Conservation (phyloP, 2,888 invertebrate species). For the Gastrophysa polygoni region DNA sequence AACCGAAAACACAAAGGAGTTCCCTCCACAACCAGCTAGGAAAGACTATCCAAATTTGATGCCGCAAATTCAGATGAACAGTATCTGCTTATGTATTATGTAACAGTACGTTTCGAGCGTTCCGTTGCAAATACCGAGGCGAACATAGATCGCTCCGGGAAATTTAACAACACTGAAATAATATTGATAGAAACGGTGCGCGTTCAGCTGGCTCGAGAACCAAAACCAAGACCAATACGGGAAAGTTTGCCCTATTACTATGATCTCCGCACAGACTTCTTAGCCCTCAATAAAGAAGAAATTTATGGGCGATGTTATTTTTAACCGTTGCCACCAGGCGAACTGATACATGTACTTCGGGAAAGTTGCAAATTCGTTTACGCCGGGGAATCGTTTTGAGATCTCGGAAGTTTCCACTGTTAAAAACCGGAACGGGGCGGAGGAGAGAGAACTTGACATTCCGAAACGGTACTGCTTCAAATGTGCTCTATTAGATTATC, state of each 20-base stretch:
- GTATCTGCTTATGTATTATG: slow-evolving; percentile 3
- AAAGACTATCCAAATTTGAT: background rate
- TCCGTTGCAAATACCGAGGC: background rate
- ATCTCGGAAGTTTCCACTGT: slow-evolving; percentile 2
- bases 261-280: slow-evolving; percentile 18
- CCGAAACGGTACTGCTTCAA: background rate
- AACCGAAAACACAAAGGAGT: background rate
- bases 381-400: slow-evolving; percentile 3
- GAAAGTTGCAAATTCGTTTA: slow-evolving; percentile 27
- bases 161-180: slow-evolving; percentile 29
- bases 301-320: slow-evolving; percentile 22
- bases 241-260: slow-evolving; percentile 22
- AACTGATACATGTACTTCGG: slow-evolving; percentile 18
- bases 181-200: slow-evolving; percentile 26
- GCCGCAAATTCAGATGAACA: background rate
- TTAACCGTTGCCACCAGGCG: slow-evolving; percentile 14
- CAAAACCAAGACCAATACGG: slow-evolving; percentile 4
- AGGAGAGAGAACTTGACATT: background rate
- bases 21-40: no score
- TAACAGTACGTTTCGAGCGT: slow-evolving; percentile 5
- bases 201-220: slow-evolving; percentile 11
- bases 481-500: background rate
- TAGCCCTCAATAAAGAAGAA: slow-evolving; percentile 14
- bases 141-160: slow-evolving; percentile 18
- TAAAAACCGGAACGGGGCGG: background rate